Base-by-base conservation (phyloP, 1,140 invertebrate genomes). In the Achroia grisella region DNA sequence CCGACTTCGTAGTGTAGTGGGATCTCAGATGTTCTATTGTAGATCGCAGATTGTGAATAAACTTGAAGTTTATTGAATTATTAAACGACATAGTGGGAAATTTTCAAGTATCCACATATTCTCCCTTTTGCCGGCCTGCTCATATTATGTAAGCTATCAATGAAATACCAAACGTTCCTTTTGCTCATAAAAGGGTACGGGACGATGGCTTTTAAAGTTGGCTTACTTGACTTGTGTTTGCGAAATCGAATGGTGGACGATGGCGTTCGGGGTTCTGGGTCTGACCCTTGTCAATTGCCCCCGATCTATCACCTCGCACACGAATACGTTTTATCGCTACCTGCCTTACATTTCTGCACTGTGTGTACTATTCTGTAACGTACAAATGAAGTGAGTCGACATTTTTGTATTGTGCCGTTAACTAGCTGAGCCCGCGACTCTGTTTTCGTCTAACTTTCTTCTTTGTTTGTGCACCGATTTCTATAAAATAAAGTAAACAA, bases 101-200 rank as follows among this genome's bases (percentile, higher is more conserved):
- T n/a, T n/a, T n/a, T n/a, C n/a, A n/a, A n/a, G 17, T 3, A 23
- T 23, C 17, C 6, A 23, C 17, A 33, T 32, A 42, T 33, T 17
- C 32, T 42, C 44, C 40, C 14, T 43, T 45, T 45, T 39, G 15
- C 13, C 40, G 14, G 40, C 29, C 44, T 27, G 35, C n/a, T 39
- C 44, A 35, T 35, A 45, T 45, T 39, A 45, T 30, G 44, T 30
- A 39, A 12, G 8, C 32, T 11, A 11, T 44, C 34, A 31, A 39
- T 45, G 44, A 23, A 45, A 39, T 34, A 45, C 44, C 44, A 39
- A 45, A 45, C 35, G 35, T 33, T 37, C 44, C 9, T 45, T 45
- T 36, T 36, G 13, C 34, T 15, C 15, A 34, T 45, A 31, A 35
- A 34, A 37, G 44, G 34, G 34, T 14, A 36, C 12, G 11, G 13